These are phyloP conservation scores for Macrosiphum euphorbiae DNA, from an alignment of 2,888 invertebrate species.

Conservation along the genomic window DNA sequence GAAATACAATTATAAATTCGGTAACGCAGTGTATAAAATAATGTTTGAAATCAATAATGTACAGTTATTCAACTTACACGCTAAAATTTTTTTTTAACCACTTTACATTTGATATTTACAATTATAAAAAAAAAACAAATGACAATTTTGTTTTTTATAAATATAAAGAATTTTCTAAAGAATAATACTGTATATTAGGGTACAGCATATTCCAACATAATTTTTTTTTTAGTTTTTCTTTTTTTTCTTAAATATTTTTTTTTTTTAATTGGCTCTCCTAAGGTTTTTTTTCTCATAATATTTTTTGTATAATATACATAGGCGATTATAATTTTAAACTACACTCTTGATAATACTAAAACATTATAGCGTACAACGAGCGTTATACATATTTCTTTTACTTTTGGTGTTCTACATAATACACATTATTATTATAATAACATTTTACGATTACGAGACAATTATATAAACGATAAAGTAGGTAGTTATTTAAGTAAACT, in stretches of 20 bases:
- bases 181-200: slow-evolving; percentile 27
- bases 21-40: slow-evolving; percentile 65
- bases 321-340: slow-evolving; percentile 47
- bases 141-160: slow-evolving; percentile 31
- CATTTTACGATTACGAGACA: slow-evolving; percentile 38
- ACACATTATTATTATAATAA: background rate
- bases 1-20: slow-evolving; percentile 65
- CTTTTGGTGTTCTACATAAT: slow-evolving; percentile 51
- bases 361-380: slow-evolving; percentile 40
- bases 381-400: slow-evolving; percentile 20
- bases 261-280: slow-evolving; percentile 45
- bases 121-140: slow-evolving; percentile 55
- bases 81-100: slow-evolving; percentile 54
- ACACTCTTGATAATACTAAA: slow-evolving; percentile 39
- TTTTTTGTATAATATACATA: slow-evolving; percentile 38
- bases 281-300: background rate
- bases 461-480: slow-evolving; percentile 26
- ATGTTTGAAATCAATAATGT: slow-evolving; percentile 61
- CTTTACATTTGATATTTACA: slow-evolving; percentile 56
- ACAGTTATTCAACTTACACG: slow-evolving; percentile 56
- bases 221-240: slow-evolving; percentile 28
- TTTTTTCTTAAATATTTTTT: slow-evolving; percentile 24
- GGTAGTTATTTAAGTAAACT: slow-evolving; percentile 20
- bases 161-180: slow-evolving; percentile 43
- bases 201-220: slow-evolving; percentile 13